A percentile compares a stretch with the other conserved stretches of the same genome.
Conservation (phyloP, 2,888 invertebrate genomes). For the Drosophila aldrichi region DNA sequence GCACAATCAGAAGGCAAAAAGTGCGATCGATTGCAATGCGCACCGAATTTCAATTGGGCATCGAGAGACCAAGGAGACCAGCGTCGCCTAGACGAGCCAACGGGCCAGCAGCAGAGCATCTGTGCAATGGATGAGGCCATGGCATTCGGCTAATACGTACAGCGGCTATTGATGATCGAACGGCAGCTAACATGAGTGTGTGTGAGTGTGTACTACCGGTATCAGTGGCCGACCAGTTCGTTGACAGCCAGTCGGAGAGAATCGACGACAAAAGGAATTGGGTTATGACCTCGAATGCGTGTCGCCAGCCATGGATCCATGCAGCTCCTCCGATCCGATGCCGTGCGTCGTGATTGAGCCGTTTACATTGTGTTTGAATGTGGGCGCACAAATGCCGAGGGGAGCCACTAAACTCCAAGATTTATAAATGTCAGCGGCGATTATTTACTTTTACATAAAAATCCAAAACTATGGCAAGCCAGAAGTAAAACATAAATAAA, state of each 20-base stretch:
- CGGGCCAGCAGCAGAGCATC: constrained; percentile 21
- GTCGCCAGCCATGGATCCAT: constrained; percentile 52
- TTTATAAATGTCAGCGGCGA: background rate
- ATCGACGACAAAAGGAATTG: constrained; percentile 70
- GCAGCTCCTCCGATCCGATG: constrained; percentile 11
- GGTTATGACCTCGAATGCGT: constrained; percentile 83
- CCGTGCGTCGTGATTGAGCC: constrained; percentile 63
- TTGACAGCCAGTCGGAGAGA: constrained; percentile 34
- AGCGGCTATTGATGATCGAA: constrained; percentile 55
- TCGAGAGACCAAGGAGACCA: constrained; percentile 28
- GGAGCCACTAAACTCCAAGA: background rate
- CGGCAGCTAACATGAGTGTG: constrained; percentile 25
- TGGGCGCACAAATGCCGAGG: constrained; percentile 1
- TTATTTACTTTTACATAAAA: constrained; percentile 4
- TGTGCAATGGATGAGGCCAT: constrained; percentile 56
- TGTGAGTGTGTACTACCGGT: constrained; percentile 1
- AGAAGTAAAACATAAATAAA: background rate
- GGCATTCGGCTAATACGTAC: constrained; percentile 55
- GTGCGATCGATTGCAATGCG: constrained; percentile 79
- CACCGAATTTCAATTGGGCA: constrained; percentile 76
- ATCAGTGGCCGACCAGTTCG: constrained; percentile 24
- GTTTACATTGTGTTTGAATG: constrained; percentile 48
- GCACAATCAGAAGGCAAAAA: constrained; percentile 68
- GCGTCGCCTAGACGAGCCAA: constrained; percentile 14
- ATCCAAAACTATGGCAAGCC: background rate